phyloP scores from a whole-genome alignment of 2,797 vertebrate species.

The Prionace glauca region DNA sequence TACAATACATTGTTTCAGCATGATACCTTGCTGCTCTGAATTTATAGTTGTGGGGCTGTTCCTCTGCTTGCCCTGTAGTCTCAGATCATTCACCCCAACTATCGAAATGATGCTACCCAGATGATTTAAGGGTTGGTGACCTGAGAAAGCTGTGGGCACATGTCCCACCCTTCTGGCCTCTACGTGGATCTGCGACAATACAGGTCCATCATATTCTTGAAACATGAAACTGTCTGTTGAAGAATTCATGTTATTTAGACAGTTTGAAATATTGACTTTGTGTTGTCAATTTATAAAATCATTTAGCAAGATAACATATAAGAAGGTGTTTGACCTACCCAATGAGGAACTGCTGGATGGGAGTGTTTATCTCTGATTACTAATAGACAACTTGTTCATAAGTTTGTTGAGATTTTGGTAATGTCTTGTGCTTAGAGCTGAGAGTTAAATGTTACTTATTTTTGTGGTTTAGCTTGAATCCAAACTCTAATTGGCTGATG shows the following conservation, averaged over 20 bases:
- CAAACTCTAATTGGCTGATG: not conserved
- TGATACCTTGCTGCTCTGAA: not conserved
- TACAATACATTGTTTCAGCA: too few relatives aligned
- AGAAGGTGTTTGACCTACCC: not conserved
- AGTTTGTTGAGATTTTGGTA: not conserved
- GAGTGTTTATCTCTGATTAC: not conserved
- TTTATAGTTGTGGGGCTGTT: not conserved
- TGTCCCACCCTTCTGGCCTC: not conserved
- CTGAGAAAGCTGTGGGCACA: not conserved
- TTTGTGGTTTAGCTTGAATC: not conserved
- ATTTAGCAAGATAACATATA: not conserved
- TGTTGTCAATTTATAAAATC: not conserved
- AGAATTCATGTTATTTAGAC: not conserved
- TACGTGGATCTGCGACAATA: not conserved
- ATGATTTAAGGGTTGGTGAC: not conserved
- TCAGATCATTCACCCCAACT: not conserved
- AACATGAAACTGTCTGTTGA: not conserved
- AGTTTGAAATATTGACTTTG: not conserved
- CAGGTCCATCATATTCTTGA: slow-evolving; percentile 44
- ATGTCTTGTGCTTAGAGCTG: not conserved
- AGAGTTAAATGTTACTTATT: not conserved
- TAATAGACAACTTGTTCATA: not conserved
- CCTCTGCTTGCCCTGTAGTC: not conserved
- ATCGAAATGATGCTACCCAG: not conserved
- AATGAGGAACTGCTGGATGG: not conserved